Evolutionary conservation across 2,888 invertebrate genomes (phyloP).

Genomic region (Rugalucina vietnamica): DNA sequence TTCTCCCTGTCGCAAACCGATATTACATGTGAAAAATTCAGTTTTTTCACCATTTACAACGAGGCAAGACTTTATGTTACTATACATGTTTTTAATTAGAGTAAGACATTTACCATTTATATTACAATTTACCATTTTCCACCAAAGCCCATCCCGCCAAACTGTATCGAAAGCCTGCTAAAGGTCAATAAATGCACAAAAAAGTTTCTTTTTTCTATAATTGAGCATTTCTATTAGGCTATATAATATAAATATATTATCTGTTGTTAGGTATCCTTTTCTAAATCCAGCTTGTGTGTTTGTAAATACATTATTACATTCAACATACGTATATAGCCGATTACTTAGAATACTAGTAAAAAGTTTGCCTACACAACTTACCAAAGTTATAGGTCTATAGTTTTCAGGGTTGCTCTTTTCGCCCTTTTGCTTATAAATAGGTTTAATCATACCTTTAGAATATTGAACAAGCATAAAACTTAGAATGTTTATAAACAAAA

Average conservation of each 20-base stretch:
- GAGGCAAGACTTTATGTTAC: constrained; percentile 33
- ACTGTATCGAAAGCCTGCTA: constrained; percentile 32
- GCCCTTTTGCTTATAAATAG: constrained; percentile 27
- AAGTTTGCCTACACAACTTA: constrained; percentile 27
- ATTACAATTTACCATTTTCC: constrained; percentile 9
- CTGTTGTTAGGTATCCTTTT: constrained; percentile 23
- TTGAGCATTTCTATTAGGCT: neutral
- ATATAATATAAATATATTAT: constrained; percentile 34
- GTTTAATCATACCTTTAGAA: constrained; percentile 13
- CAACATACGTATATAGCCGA: constrained; percentile 14
- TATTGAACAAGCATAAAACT: no score
- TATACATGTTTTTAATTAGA: constrained; percentile 37
- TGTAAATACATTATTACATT: no score
- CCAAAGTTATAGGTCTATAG: constrained; percentile 25
- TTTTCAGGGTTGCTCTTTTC: constrained; percentile 15
- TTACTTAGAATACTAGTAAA: constrained; percentile 26
- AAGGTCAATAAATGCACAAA: no score
- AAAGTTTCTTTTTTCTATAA: constrained; percentile 3
- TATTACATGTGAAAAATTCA: neutral
- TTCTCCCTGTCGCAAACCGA: constrained; percentile 35
- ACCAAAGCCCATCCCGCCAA: constrained; percentile 34
- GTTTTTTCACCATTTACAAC: constrained; percentile 7
- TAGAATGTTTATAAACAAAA: no score
- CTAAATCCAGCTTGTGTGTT: constrained; percentile 39
- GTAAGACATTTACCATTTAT: constrained; percentile 40